Percentiles rank a stretch among this genome's conserved stretches.
These are phyloP conservation scores for Ectemnius lituratus DNA, from an alignment of 2,888 invertebrate genomes.

Conservation along the genomic window DNA sequence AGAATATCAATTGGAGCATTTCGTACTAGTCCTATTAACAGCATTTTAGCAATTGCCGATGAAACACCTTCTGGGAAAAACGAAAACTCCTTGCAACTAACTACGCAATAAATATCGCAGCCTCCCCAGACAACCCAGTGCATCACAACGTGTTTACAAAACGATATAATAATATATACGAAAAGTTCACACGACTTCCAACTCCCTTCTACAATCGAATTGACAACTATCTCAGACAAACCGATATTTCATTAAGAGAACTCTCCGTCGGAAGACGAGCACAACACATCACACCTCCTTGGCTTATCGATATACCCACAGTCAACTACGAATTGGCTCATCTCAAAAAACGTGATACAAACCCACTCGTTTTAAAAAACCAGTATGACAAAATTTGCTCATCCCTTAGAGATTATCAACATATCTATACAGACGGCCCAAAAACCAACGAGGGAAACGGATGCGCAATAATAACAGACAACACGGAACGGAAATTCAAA, in stretches of 20 bases:
- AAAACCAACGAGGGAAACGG: slow-evolving; percentile 1
- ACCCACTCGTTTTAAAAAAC: neutral
- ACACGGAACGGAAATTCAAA: neutral
- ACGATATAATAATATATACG: neutral
- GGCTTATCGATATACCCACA: neutral
- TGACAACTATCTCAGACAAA: neutral
- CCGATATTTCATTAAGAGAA: neutral
- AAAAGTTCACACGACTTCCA: neutral
- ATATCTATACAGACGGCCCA: neutral
- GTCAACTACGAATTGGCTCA: neutral
- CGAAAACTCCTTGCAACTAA: neutral
- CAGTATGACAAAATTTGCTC: neutral
- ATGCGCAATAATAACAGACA: neutral
- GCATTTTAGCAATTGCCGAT: neutral
- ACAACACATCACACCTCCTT: neutral
- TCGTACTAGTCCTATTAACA: neutral
- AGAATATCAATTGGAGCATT: neutral
- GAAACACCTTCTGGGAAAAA: neutral
- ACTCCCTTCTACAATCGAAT: neutral
- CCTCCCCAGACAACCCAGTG: neutral
- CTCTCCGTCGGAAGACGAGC: neutral
- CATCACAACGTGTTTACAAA: neutral
- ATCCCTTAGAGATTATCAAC: neutral
- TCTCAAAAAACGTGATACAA: neutral
- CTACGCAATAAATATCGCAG: neutral